A percentile compares a stretch with the other conserved stretches of the same genome.
phyloP scores from a whole-genome alignment of 1,140 invertebrate genomes.

The Euglossa dilemma region DNA sequence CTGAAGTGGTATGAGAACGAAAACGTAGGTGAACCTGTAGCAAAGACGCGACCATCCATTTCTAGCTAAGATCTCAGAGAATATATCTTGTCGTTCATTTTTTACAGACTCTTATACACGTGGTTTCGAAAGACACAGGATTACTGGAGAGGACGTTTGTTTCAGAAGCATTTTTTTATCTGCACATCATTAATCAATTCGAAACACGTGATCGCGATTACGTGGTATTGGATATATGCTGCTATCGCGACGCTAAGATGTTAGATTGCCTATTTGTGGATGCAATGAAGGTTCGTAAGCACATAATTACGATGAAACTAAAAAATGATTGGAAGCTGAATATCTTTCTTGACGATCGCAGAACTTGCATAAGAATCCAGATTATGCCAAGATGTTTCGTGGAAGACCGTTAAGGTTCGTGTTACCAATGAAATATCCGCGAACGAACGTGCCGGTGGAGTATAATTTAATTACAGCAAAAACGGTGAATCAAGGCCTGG shows the following conservation, averaged over 20 bases:
- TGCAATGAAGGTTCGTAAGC: constrained; percentile 85
- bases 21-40: constrained; percentile 80
- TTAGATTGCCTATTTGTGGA: constrained; percentile 93
- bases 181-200: constrained; percentile 95
- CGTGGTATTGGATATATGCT: constrained; percentile 91
- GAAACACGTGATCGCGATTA: constrained; percentile 87
- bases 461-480: constrained; percentile 82
- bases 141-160: constrained; percentile 84
- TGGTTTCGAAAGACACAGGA: constrained; percentile 86
- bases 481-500: constrained; percentile 56
- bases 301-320: not conserved
- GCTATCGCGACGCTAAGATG: constrained; percentile 91
- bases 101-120: constrained; percentile 89
- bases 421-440: constrained; percentile 83
- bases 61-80: not conserved
- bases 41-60: not conserved
- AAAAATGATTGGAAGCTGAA: not conserved
- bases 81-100: constrained; percentile 14
- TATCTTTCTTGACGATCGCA: constrained; percentile 72
- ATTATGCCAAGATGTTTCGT: constrained; percentile 91
- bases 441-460: constrained; percentile 54
- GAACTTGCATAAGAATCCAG: constrained; percentile 90
- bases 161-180: constrained; percentile 91
- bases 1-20: constrained; percentile 89
- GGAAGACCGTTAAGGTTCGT: constrained; percentile 89